phyloP scores from a whole-genome alignment of 2,888 invertebrate genomes.

The Orthosia gracilis region DNA sequence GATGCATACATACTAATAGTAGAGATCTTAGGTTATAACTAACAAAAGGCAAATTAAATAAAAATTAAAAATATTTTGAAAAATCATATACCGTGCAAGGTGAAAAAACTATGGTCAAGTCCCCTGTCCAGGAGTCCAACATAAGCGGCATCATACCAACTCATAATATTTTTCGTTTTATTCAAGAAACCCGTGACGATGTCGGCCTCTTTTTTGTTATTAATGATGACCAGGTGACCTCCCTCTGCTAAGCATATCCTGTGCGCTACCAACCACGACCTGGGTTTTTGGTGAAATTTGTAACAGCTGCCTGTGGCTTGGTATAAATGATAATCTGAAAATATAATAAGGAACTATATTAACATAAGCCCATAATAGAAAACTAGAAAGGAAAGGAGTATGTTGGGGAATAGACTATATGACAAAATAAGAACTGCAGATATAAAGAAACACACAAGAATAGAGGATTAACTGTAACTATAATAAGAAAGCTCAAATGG shows the following conservation, averaged over 20 bases:
- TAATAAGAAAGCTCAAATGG: too few relatives aligned
- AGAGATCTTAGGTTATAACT: too few relatives aligned
- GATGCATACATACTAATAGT: too few relatives aligned
- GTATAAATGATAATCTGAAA: not conserved
- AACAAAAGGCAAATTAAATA: not conserved
- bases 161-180: not conserved
- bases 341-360: not conserved
- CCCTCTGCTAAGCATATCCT: slow-evolving; percentile 32
- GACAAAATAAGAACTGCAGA: too few relatives aligned
- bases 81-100: not conserved
- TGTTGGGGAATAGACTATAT: too few relatives aligned
- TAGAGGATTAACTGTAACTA: too few relatives aligned
- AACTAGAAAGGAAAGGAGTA: too few relatives aligned
- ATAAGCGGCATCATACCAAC: not conserved
- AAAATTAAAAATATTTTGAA: not conserved
- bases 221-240: slow-evolving; percentile 26
- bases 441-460: too few relatives aligned
- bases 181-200: not conserved
- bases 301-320: slow-evolving; percentile 34
- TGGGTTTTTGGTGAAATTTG: slow-evolving; percentile 15
- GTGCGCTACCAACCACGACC: not conserved
- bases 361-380: too few relatives aligned
- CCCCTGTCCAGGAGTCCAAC: not conserved
- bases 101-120: not conserved
- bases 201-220: slow-evolving; percentile 16